These are phyloP conservation scores for Boloria euphrosyne DNA, from an alignment of 2,888 invertebrate genomes.

Conservation along the genomic window DNA sequence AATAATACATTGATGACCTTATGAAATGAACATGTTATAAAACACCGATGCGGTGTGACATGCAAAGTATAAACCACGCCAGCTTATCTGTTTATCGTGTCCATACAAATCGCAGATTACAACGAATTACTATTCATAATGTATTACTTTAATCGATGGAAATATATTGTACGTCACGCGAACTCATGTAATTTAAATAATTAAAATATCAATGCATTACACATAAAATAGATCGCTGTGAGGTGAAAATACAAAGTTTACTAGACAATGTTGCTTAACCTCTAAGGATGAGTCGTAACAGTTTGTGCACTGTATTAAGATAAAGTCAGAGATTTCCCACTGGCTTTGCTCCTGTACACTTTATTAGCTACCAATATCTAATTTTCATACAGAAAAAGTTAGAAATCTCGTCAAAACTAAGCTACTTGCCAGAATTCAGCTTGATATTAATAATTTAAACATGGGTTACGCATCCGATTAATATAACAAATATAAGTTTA, in stretches of 20 bases:
- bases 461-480: no score
- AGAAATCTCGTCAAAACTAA: no score
- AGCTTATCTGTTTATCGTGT: slow-evolving; percentile 18
- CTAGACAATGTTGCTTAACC: not conserved
- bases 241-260: not conserved
- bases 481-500: no score
- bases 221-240: not conserved
- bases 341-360: no score
- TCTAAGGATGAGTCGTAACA: no score
- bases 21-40: not conserved
- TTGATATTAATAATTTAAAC: no score
- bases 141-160: slow-evolving; percentile 13
- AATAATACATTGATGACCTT: not conserved
- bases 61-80: slow-evolving; percentile 3
- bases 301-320: no score
- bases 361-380: no score
- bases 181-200: not conserved
- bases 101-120: slow-evolving; percentile 11
- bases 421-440: no score
- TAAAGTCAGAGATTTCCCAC: no score
- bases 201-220: not conserved
- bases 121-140: slow-evolving; percentile 16
- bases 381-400: no score
- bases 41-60: not conserved
- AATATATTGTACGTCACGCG: not conserved